A percentile compares a stretch with the other conserved stretches of the same genome.
phyloP scores from a whole-genome alignment of 2,113 vertebrate species.

The Oxyura jamaicensis region DNA sequence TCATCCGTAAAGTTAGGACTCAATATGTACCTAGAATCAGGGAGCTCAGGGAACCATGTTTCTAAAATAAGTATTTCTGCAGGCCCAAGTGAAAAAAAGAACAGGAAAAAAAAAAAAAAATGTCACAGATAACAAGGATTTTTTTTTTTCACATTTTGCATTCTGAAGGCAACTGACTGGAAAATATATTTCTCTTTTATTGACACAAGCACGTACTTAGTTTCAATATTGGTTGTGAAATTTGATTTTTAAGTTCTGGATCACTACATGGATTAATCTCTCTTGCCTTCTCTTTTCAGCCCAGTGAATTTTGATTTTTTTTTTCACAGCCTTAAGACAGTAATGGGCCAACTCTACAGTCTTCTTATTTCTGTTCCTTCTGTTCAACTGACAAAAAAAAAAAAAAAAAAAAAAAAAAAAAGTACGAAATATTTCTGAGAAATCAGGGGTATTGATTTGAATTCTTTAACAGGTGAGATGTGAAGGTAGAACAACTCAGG shows the following conservation, averaged over 20 bases:
- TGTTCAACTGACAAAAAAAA: not conserved
- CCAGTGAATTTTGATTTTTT: not conserved
- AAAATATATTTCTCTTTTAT: not conserved
- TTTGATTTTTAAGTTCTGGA: not conserved
- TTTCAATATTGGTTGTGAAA: not conserved
- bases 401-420: not conserved
- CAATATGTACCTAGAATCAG: not conserved
- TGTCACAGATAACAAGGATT: not conserved
- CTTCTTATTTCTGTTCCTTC: not conserved
- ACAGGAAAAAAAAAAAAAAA: too few relatives aligned
- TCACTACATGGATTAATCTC: not conserved
- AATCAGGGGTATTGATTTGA: not conserved
- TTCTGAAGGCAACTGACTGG: not conserved
- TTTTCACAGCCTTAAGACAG: not conserved
- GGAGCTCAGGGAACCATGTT: not conserved
- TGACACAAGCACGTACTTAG: not conserved
- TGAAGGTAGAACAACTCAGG: not conserved
- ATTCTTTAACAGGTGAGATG: not conserved
- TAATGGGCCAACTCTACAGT: not conserved
- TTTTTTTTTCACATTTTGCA: not conserved
- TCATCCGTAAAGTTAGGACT: rapidly evolving
- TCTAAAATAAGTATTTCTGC: not conserved
- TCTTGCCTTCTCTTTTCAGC: not conserved
- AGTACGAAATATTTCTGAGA: not conserved
- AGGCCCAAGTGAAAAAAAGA: not conserved